Conservation (phyloP, 2,113 vertebrate species). For the Eulacestoma nigropectus region DNA sequence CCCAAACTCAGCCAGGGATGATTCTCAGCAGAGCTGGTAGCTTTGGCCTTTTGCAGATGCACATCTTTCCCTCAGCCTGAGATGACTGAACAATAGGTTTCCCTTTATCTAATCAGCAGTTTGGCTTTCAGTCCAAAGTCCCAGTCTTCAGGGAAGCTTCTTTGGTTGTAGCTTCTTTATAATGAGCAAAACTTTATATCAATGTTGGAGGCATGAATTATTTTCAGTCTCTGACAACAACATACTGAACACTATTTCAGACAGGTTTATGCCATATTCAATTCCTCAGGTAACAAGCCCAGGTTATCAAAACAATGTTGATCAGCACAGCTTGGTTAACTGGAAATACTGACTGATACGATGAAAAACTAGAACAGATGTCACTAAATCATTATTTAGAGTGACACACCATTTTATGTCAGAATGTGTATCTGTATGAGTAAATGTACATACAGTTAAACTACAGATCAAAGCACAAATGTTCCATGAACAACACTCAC, state of each 20-base stretch:
- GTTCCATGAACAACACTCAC: not conserved
- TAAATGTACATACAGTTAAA: not conserved
- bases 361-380: not conserved
- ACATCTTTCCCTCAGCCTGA: too few relatives aligned
- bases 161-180: too few relatives aligned
- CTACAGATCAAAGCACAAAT: not conserved
- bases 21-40: too few relatives aligned
- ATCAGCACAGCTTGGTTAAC: not conserved
- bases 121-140: too few relatives aligned
- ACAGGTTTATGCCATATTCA: not conserved
- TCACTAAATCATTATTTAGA: not conserved
- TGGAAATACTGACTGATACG: not conserved
- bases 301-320: not conserved
- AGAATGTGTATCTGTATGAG: rapidly evolving
- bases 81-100: too few relatives aligned
- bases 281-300: not conserved
- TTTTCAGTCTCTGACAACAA: not conserved
- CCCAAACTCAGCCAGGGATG: too few relatives aligned
- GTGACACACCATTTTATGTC: not conserved
- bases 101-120: too few relatives aligned
- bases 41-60: too few relatives aligned
- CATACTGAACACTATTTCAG: not conserved
- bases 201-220: too few relatives aligned
- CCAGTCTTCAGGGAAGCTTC: too few relatives aligned
- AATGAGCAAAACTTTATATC: too few relatives aligned